phyloP scores from a whole-genome alignment of 2,888 invertebrate genomes.

The Polydrusus tereticollis region DNA sequence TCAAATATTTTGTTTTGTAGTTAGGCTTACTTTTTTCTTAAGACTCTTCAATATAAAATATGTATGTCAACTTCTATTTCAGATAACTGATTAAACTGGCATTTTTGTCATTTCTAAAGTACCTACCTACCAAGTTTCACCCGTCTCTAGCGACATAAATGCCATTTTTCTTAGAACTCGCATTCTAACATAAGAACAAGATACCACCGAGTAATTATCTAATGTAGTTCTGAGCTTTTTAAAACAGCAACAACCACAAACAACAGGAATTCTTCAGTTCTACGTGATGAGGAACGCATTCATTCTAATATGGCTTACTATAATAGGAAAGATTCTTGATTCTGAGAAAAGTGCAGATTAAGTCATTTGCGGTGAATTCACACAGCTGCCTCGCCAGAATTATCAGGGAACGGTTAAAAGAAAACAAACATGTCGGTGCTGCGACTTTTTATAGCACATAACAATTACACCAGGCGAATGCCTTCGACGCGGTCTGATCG shows the following conservation, averaged over 20 bases:
- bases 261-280: slow-evolving; percentile 33
- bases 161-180: slow-evolving; percentile 30
- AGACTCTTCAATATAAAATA: too few relatives aligned
- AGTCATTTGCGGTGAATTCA: slow-evolving; percentile 62
- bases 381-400: slow-evolving; percentile 61
- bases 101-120: too few relatives aligned
- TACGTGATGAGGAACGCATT: slow-evolving; percentile 33
- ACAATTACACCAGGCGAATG: slow-evolving; percentile 61
- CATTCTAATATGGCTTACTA: slow-evolving; percentile 45
- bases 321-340: slow-evolving; percentile 51
- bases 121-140: too few relatives aligned
- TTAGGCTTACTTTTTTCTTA: too few relatives aligned
- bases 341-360: slow-evolving; percentile 61
- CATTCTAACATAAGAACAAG: slow-evolving; percentile 19
- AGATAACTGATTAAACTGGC: too few relatives aligned
- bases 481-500: slow-evolving; percentile 47
- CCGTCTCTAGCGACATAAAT: too few relatives aligned
- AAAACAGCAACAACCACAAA: too few relatives aligned
- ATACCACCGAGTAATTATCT: slow-evolving; percentile 40
- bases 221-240: slow-evolving; percentile 41
- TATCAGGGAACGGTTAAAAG: slow-evolving; percentile 57
- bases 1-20: too few relatives aligned
- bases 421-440: slow-evolving; percentile 61
- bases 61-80: too few relatives aligned
- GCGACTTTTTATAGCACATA: slow-evolving; percentile 62